Conservation (phyloP, 2,888 invertebrate species). For the Ctena decussata region DNA sequence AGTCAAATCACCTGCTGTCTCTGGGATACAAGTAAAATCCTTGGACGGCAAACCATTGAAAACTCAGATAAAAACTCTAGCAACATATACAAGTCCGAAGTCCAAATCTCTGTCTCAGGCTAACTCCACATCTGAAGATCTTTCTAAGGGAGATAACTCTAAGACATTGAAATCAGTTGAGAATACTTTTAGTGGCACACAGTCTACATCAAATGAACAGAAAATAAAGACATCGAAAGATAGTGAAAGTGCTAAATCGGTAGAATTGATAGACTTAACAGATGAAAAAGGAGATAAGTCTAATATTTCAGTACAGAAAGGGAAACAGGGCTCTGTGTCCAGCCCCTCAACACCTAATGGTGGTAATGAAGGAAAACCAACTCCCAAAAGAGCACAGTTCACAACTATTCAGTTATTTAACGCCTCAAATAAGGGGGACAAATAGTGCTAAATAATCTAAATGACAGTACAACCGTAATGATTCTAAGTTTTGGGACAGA, state of each 20-base stretch:
- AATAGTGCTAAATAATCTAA: conserved; percentile 9
- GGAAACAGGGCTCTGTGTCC: background rate
- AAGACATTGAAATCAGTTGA: background rate
- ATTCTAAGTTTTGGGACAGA: too few species aligned
- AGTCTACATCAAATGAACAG: background rate
- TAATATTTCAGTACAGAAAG: background rate
- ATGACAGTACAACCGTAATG: too few species aligned
- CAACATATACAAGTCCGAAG: conserved; percentile 52
- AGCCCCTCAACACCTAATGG: background rate
- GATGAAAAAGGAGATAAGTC: conserved; percentile 10
- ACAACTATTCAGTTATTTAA: conserved; percentile 57
- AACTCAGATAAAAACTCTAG: conserved; percentile 66
- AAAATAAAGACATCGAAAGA: background rate
- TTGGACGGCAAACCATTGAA: conserved; percentile 58
- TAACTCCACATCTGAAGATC: background rate
- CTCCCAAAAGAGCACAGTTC: conserved; percentile 58
- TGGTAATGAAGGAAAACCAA: conserved; percentile 34
- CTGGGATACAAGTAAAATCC: conserved; percentile 43
- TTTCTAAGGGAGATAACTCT: background rate
- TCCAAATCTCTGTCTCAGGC: conserved; percentile 2
- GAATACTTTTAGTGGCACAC: background rate
- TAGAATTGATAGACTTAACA: background rate
- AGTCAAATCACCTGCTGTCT: background rate
- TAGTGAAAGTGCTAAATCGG: background rate
- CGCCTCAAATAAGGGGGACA: background rate